Evolutionary conservation across 2,113 vertebrate genomes (phyloP), one percentile per base, ranked within the genome.

Genomic region (Oncorhynchus gorbuscha): DNA sequence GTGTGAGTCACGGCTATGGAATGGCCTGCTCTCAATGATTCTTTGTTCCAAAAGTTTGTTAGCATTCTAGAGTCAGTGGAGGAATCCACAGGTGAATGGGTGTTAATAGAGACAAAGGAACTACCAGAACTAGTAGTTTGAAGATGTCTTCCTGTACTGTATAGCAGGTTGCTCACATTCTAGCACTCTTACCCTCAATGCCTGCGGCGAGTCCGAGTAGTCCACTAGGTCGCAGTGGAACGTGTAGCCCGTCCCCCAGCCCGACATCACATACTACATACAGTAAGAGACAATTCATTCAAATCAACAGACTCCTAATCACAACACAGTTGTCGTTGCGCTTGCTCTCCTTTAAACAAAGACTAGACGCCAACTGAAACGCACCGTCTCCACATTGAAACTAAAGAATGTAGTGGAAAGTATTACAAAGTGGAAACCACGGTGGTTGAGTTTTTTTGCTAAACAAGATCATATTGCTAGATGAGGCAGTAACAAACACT

Each of bases 241-340:
- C 0, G 95, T 93, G 86, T 99, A 99, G 8, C 96, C 97, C 0
- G 96, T 98, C 65, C 96, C 98, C 98, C 97, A 99, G 76, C 98
- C 97, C 0, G 97, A 96, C 97, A 98, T 98, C 77, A 98, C 92
- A 93, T 96, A 99, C 98, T 99, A 76, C 64, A 86, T 99, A 76
- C 64, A 86, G 9, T 18, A 45, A 39, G 3, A 55, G 39, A 61
- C 7, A 22, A 28, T 32, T 16, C 1, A 61, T 5, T 20, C 1
- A 71, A 24, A 69, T 4, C 39, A 9, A 45, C 39, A 45, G 11
- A 45, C 22, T n/a, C 62, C 62, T 24, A 62, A 62, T 28, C 65
- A 67, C n/a, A 64, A 16, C 26, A 18, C 13, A 55, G 16, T 18
- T 18, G 51, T 55, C 0, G 16, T 5, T 55, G 51, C 16, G 4